Evolutionary conservation across 2,797 vertebrate species (phyloP), one percentile per base, ranked within the genome.

Genomic region (Eupleurogrammus muticus): DNA sequence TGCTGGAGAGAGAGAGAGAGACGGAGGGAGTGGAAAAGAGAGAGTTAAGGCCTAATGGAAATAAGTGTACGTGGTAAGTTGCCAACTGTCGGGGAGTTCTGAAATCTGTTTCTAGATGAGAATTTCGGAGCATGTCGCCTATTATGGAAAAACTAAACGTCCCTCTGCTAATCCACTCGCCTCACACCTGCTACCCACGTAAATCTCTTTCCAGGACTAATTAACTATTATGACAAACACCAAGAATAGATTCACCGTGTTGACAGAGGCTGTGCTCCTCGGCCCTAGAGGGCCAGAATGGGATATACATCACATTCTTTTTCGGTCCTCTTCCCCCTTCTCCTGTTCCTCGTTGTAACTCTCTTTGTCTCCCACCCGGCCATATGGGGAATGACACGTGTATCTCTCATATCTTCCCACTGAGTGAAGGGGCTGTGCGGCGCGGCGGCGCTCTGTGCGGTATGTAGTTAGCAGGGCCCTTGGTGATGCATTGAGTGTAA

Each of bases 401-500:
- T 80, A 81, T 87, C 80, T 73, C 85, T 82, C 87, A 75, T 85
- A 72, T 36, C 54, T 75, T 70, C 79, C 84, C 75, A 71, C 78
- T n/a, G 75, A 78, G 81, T 47, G 19, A 23, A 48, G 14, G 69
- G 62, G 53, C 72, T 50, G 71, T 38, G 77, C 50, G 0, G 13
- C 62, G 40, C 70, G 12, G 74, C 59, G 62, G 11, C 35, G 57
- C 56, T 70, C 79, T 19, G 63, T 36, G 77, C 42, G 56, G 58
- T 66, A 8, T 64, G 48, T 81, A 83, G 88, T 90, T 91, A 90
- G 88, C 81, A 60, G 60, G 61, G 80, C 66, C 62, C 9, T 61
- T 38, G 66, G 80, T 89, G 88, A 92, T 87, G 82, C 79, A 90
- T 90, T 70, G 82, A 89, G 85, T 40, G 71, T 83, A 87, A 90